These are phyloP conservation scores for Galerucella pusilla DNA, from an alignment of 2,888 invertebrate genomes.

Conservation along the genomic window DNA sequence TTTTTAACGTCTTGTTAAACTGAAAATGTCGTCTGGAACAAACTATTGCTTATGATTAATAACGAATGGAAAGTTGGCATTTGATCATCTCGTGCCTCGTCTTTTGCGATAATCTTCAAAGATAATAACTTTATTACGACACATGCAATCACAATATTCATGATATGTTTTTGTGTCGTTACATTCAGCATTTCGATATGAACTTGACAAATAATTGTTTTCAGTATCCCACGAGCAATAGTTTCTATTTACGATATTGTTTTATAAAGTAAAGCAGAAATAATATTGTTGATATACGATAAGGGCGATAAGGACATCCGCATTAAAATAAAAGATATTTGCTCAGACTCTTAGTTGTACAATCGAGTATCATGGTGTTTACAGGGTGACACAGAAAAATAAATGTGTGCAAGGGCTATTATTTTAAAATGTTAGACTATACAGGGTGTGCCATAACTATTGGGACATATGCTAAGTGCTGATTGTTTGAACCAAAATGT, in stretches of 20 bases:
- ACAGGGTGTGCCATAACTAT: too few relatives aligned
- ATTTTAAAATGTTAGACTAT: too few relatives aligned
- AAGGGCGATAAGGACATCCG: not conserved
- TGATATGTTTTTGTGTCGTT: slow-evolving; percentile 13
- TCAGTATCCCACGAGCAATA: slow-evolving; percentile 5
- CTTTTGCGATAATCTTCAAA: slow-evolving; percentile 7
- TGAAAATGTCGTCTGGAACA: slow-evolving; percentile 5
- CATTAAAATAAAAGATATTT: slow-evolving; percentile 1
- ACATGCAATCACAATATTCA: slow-evolving; percentile 13
- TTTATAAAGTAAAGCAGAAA: not conserved
- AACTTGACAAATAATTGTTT: not conserved
- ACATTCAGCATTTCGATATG: slow-evolving; percentile 4
- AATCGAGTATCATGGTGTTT: not conserved
- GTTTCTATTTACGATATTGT: not conserved
- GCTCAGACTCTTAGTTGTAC: not conserved
- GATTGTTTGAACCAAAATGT: too few relatives aligned
- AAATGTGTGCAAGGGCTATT: too few relatives aligned
- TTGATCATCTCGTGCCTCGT: slow-evolving; percentile 1
- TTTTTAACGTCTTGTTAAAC: not conserved
- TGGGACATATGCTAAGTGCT: too few relatives aligned
- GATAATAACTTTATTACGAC: slow-evolving; percentile 12
- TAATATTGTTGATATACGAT: not conserved
- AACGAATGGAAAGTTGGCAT: slow-evolving; percentile 11
- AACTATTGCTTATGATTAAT: not conserved
- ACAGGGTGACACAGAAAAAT: too few relatives aligned